Evolutionary conservation across 2,888 invertebrate genomes (phyloP), one percentile per base, ranked within the genome.

Genomic region (Kuschelorhynchus macadamiae): DNA sequence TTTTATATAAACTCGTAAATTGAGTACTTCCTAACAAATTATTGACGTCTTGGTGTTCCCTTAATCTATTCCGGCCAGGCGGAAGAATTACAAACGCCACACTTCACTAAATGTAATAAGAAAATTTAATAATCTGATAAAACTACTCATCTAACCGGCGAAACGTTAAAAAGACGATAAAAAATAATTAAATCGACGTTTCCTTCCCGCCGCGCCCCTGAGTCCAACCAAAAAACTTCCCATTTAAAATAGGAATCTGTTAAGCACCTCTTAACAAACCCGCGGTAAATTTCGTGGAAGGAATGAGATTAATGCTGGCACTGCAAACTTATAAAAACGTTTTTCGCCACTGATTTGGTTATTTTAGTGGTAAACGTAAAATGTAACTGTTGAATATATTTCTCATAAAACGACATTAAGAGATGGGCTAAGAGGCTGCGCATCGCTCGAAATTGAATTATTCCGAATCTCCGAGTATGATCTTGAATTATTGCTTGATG

Each of bases 361-460:
- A 66, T 71, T 68, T 41, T 61, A 61, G 60, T 56, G 52, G 59
- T 55, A 61, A 71, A 67, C 60, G 64, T 57, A 55, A 67, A 56
- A 67, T 39, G 55, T 62, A 53, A 70, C 60, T 70, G 62, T 52
- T 59, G 66, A 66, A 63, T 69, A 65, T 68, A 68, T 67, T 61
- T 66, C 57, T 70, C 59, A 63, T 67, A 70, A 71, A 56, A 44
- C 65, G 64, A 71, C 71, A 71, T 74, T 73, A 74, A 74, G 72
- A 73, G 66, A 63, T 67, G 71, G 71, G 59, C 66, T 47, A 57
- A 70, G 63, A 60, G 49, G 67, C 67, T 62, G 67, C 67, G n/a
- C n/a, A n/a, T 69, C 70, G 56, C 71, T 72, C 71, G 72, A 75
- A 76, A 76, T 76, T 75, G 75, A 75, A 76, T 76, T 76, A 75